Conservation (phyloP, 2,888 invertebrate genomes). For the Lymantria monacha region DNA sequence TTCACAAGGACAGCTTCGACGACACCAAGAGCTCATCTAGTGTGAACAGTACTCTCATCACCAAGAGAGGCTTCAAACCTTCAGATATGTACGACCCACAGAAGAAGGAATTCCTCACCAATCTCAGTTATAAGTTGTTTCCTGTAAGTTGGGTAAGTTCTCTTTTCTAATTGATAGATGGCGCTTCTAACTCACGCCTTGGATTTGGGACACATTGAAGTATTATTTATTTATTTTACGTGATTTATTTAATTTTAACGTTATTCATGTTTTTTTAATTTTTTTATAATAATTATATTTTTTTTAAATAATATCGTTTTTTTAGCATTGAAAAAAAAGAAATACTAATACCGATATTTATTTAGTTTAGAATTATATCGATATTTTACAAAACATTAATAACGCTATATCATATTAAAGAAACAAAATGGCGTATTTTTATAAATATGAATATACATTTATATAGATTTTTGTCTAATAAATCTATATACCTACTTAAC, state of each 20-base stretch:
- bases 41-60: constrained; percentile 84
- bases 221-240: constrained; percentile 27
- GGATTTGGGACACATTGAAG: constrained; percentile 50
- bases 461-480: too few relatives aligned
- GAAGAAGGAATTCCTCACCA: constrained; percentile 90
- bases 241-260: constrained; percentile 18
- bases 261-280: constrained; percentile 10
- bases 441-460: background rate
- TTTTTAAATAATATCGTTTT: too few relatives aligned
- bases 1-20: constrained; percentile 73
- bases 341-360: too few relatives aligned
- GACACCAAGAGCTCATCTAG: constrained; percentile 75
- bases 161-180: constrained; percentile 35
- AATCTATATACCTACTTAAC: too few relatives aligned
- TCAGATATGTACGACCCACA: constrained; percentile 92
- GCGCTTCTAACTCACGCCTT: constrained; percentile 58
- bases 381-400: background rate
- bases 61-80: constrained; percentile 90
- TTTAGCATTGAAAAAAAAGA: too few relatives aligned
- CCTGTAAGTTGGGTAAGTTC: constrained; percentile 90
- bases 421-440: background rate
- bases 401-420: background rate
- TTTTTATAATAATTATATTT: too few relatives aligned
- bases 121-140: constrained; percentile 91
- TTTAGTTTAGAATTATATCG: too few relatives aligned